Percentiles rank a stretch among this genome's conserved stretches.
Conservation (phyloP, 2,113 vertebrate species). For the Daboia siamensis region DNA sequence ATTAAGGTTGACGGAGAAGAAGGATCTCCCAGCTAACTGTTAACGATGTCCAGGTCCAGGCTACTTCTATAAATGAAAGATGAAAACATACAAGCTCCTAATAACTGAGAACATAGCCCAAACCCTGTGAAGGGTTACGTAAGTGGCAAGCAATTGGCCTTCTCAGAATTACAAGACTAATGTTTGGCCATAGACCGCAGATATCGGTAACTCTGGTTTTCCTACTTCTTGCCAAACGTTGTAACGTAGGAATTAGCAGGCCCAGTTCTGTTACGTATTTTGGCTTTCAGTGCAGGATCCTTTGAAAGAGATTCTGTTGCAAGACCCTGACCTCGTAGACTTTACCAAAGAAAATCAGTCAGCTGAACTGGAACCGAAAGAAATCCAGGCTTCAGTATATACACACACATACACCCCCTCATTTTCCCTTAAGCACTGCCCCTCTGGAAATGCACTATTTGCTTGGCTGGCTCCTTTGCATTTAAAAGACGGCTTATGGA, state of each 20-base stretch:
- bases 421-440: background rate
- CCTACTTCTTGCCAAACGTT: background rate
- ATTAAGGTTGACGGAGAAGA: background rate
- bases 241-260: background rate
- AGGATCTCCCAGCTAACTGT: conserved; percentile 4
- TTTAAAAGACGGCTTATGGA: background rate
- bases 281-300: background rate
- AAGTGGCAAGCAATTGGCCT: background rate
- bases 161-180: background rate
- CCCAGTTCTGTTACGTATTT: background rate
- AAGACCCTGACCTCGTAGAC: background rate
- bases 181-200: background rate
- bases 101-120: background rate
- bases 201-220: background rate
- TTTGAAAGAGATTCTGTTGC: background rate
- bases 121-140: background rate
- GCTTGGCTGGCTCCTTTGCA: background rate
- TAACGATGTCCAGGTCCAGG: conserved; percentile 1
- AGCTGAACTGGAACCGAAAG: background rate
- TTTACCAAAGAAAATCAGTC: background rate
- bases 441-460: background rate
- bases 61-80: background rate
- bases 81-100: background rate
- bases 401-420: too few species aligned
- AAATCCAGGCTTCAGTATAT: background rate